phyloP scores from a whole-genome alignment of 2,888 invertebrate species.

The Leucozona laternaria region DNA sequence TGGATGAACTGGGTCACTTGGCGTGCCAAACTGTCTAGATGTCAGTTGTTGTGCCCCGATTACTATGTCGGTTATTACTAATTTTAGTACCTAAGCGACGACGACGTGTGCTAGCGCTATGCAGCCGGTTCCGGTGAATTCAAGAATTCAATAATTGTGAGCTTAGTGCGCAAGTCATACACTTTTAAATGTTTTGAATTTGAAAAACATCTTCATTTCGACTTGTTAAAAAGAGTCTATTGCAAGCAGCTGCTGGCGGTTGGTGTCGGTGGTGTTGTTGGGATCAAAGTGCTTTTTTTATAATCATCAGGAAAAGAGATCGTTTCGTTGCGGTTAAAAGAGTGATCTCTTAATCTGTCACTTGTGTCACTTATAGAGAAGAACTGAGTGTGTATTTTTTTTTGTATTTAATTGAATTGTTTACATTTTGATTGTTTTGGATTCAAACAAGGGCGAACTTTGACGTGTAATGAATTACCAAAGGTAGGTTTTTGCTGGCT shows the following conservation, averaged over 20 bases:
- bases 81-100: neutral
- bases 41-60: neutral
- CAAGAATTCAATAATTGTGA: constrained; percentile 2
- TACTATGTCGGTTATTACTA: neutral
- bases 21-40: neutral
- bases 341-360: constrained; percentile 52
- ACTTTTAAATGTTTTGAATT: constrained; percentile 10
- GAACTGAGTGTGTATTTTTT: constrained; percentile 9
- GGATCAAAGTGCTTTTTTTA: constrained; percentile 5
- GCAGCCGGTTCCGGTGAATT: neutral
- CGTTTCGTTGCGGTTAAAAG: constrained; percentile 5
- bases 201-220: constrained; percentile 9
- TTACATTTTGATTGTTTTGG: constrained; percentile 24
- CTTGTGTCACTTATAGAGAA: constrained; percentile 14
- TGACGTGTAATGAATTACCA: constrained; percentile 47
- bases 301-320: constrained; percentile 7
- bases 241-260: neutral
- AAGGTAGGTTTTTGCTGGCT: constrained; percentile 35
- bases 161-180: constrained; percentile 2
- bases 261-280: neutral
- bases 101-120: neutral
- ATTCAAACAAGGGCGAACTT: constrained; percentile 23
- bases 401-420: constrained; percentile 27
- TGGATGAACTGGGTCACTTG: neutral
- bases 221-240: neutral